Conservation (phyloP, 2,888 invertebrate genomes). For the Diachrysia chrysitis region DNA sequence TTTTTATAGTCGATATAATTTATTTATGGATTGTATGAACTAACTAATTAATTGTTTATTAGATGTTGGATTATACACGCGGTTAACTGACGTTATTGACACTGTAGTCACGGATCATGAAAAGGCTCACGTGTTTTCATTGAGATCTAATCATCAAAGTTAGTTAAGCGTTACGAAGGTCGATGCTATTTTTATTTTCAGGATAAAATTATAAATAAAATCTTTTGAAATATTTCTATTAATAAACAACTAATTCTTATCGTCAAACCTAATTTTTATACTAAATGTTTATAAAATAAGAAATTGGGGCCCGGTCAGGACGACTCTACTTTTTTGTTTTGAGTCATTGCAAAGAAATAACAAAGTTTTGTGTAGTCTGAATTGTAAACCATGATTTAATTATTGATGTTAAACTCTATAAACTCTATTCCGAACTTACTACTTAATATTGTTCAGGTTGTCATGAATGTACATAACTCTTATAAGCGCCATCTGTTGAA, state of each 20-base stretch:
- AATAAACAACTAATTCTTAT: too few species aligned
- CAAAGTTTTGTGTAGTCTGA: background rate
- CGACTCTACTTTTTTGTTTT: background rate
- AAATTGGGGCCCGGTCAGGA: background rate
- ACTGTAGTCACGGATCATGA: slow-evolving; percentile 38
- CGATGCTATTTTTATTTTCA: slow-evolving; percentile 8
- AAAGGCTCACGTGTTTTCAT: slow-evolving; percentile 36
- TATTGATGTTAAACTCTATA: background rate
- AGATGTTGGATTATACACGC: slow-evolving; percentile 17
- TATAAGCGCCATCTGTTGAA: slow-evolving; percentile 9
- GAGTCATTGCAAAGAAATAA: background rate
- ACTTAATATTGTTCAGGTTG: background rate
- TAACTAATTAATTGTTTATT: slow-evolving; percentile 4
- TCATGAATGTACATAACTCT: background rate
- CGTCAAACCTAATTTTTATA: background rate
- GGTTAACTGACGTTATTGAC: slow-evolving; percentile 41
- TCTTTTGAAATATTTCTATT: background rate
- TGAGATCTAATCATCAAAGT: slow-evolving; percentile 37
- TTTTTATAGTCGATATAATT: background rate
- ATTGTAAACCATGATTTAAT: background rate
- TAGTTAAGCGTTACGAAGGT: slow-evolving; percentile 22
- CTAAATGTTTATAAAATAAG: too few species aligned
- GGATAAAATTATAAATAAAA: background rate
- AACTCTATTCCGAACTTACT: too few species aligned
- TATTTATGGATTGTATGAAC: background rate